Evolutionary conservation across 35 echinoderm and acorn worm genomes (phyloP).

Genomic region (Amphiura filiformis): DNA sequence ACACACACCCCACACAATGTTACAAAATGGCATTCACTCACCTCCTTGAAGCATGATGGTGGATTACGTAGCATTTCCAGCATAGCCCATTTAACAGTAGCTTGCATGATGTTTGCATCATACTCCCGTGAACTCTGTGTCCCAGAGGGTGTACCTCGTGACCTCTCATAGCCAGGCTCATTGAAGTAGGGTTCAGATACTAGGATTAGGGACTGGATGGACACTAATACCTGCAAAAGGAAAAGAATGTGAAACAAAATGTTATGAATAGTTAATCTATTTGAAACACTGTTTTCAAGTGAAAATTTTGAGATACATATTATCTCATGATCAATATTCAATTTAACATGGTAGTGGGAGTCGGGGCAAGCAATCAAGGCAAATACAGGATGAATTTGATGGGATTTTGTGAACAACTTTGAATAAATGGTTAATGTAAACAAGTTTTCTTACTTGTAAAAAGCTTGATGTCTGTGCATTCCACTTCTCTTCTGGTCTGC

Average conservation of each 20-base stretch:
- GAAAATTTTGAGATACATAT: no score
- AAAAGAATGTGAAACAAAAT: background rate
- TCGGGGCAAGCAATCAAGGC: no score
- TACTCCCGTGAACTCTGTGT: constrained; percentile 97
- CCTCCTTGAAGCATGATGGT: constrained; percentile 93
- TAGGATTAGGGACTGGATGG: constrained; percentile 93
- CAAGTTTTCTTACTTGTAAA: constrained; percentile 85
- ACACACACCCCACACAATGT: no score
- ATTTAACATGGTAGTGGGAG: no score
- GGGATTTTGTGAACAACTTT: no score
- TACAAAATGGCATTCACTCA: no score
- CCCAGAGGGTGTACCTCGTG: constrained; percentile 86
- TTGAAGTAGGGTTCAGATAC: constrained; percentile 98
- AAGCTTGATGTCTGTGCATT: constrained; percentile 97
- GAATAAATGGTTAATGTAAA: no score
- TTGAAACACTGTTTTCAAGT: no score
- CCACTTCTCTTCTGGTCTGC: constrained; percentile 96
- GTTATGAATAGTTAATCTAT: background rate
- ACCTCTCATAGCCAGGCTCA: constrained; percentile 99
- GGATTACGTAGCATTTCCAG: constrained; percentile 93
- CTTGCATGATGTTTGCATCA: constrained; percentile 99
- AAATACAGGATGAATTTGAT: no score
- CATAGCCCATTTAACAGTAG: constrained; percentile 98
- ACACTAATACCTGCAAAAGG: constrained; percentile 73
- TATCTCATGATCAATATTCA: no score